Conservation (phyloP, 2,888 invertebrate genomes). For the Acheta domesticus region DNA sequence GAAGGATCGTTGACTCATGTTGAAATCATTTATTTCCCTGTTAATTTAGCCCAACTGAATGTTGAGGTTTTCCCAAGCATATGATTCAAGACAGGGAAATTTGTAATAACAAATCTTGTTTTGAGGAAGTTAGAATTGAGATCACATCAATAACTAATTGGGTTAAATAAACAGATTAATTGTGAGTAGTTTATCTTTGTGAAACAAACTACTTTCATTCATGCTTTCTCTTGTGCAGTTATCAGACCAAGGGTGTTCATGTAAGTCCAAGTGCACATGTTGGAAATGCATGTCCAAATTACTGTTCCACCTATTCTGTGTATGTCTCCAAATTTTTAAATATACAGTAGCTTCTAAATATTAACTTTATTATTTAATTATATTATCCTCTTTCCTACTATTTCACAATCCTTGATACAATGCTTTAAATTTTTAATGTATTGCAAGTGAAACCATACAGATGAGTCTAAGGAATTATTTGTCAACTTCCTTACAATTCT, state of each 20-base stretch:
- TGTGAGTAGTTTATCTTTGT: neutral
- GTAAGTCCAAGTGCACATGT: neutral
- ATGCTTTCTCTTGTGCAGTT: too few relatives aligned
- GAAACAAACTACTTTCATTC: neutral
- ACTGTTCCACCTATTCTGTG: too few relatives aligned
- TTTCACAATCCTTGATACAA: too few relatives aligned
- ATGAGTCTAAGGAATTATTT: too few relatives aligned
- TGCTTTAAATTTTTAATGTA: too few relatives aligned
- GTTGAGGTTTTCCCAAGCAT: conserved; percentile 19
- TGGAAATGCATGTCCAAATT: neutral
- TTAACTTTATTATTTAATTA: too few relatives aligned
- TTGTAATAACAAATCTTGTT: conserved; percentile 32
- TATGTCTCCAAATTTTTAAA: too few relatives aligned
- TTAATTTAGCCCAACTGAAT: conserved; percentile 20
- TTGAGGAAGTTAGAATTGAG: conserved; percentile 32
- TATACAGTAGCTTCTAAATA: too few relatives aligned
- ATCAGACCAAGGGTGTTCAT: neutral
- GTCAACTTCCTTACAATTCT: too few relatives aligned
- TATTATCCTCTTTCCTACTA: too few relatives aligned
- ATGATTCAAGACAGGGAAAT: conserved; percentile 33
- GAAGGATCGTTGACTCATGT: conserved; percentile 21
- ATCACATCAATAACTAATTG: conserved; percentile 4
- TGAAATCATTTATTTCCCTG: conserved; percentile 26
- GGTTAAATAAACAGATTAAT: neutral
- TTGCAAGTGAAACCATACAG: too few relatives aligned